Base-by-base conservation (phyloP, 2,797 vertebrate species). In the Sylvia borin region DNA sequence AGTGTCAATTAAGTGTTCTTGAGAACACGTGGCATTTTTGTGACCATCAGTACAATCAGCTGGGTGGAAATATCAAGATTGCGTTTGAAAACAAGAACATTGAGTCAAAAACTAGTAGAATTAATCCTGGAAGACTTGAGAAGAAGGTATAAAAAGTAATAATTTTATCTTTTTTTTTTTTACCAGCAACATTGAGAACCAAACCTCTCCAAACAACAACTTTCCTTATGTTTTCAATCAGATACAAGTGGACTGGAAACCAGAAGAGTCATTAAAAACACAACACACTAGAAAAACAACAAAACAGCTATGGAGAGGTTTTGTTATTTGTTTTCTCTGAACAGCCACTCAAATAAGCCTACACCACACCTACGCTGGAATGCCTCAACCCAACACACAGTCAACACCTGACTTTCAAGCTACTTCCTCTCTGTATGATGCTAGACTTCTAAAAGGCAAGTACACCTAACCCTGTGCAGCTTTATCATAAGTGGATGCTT, bases 241-340 rank as follows among this genome's bases (percentile, higher is more conserved):
- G 58, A 83, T 31, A 62, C 43, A 76, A 54, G 13, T 19, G 26
- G 22, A 77, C 32, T 48, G 54, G 45, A 89, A 90, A 92, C 51
- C 19, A 77, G 22, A 73, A n/a, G 14, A 65, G 25, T 40, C 50
- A 38, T n/a, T 42, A 42, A 72, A 91, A 80, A 38, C 19, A 45
- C 62, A 74, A 7, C 17, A 21, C 2, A 5, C 5, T 76, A 66
- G 31, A 43, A 72, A 75, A 74, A 48, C 26, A 78, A 51, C 36
- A 83, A 92, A 26, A 2, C 22, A 38, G 36, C 40, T 45, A 55
- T 11, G 62, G 31, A 90, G 48, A 93, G 34, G 19, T 51, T 83
- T 57, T 58, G n/a, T 18, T 74, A 36, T 92, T 90, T 90, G 72
- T 75, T 92, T 94, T 54, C 73, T 84, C 84, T 64, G 20, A 94